phyloP scores from a whole-genome alignment of 2,888 invertebrate genomes.

The Tetheella fluctuosa region DNA sequence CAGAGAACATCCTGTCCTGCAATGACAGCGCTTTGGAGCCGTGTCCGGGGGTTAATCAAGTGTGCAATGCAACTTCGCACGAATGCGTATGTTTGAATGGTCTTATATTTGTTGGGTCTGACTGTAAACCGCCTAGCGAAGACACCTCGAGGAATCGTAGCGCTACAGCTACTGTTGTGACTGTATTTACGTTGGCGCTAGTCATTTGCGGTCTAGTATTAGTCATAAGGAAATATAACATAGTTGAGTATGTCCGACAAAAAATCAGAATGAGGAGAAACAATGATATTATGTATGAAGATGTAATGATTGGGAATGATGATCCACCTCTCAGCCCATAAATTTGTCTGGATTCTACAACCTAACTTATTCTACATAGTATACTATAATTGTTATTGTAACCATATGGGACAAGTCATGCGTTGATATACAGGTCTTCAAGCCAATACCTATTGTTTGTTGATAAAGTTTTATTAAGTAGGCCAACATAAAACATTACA shows the following conservation, averaged over 20 bases:
- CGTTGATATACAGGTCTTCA: slow-evolving; percentile 10
- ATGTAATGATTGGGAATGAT: slow-evolving; percentile 83
- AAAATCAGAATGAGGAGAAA: slow-evolving; percentile 69
- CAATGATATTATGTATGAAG: slow-evolving; percentile 78
- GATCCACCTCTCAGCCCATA: slow-evolving; percentile 79
- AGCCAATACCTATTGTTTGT: neutral
- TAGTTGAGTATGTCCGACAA: slow-evolving; percentile 69
- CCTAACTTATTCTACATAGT: slow-evolving; percentile 37
- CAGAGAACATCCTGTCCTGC: slow-evolving; percentile 80
- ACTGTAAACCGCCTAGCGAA: slow-evolving; percentile 48
- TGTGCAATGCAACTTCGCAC: slow-evolving; percentile 54
- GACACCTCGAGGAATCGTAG: slow-evolving; percentile 42
- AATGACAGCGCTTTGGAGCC: slow-evolving; percentile 54
- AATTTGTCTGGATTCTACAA: slow-evolving; percentile 31
- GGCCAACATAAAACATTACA: neutral
- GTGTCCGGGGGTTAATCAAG: slow-evolving; percentile 60
- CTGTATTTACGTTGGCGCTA: slow-evolving; percentile 71
- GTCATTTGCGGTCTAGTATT: slow-evolving; percentile 67
- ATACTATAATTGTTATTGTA: slow-evolving; percentile 36
- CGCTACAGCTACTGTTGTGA: slow-evolving; percentile 62
- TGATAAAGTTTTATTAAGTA: neutral
- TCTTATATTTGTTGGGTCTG: slow-evolving; percentile 52
- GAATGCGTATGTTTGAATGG: slow-evolving; percentile 63
- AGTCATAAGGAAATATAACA: slow-evolving; percentile 74
- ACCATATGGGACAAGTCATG: slow-evolving; percentile 22